Percentiles rank a stretch among this genome's conserved stretches.
Conservation (phyloP, 2,888 invertebrate species). For the Drosophila quinaria region DNA sequence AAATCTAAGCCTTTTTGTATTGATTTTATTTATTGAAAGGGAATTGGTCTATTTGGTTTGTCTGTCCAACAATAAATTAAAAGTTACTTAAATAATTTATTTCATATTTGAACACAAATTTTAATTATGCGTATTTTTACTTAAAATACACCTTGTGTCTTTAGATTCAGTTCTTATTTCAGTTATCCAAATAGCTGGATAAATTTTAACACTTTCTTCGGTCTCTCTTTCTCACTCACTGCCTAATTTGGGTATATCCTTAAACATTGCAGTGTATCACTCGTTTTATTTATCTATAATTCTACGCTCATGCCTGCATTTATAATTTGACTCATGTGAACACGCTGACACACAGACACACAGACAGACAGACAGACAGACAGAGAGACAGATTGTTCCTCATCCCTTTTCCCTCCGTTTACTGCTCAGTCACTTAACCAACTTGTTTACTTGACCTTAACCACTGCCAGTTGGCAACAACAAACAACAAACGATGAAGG, state of each 20-base stretch:
- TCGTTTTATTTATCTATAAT: slow-evolving; percentile 28
- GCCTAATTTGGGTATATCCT: background rate
- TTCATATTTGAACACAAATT: too few relatives aligned
- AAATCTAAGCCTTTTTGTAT: too few relatives aligned
- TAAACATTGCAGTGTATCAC: slow-evolving; percentile 24
- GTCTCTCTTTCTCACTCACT: background rate
- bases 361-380: background rate
- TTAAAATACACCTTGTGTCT: too few relatives aligned
- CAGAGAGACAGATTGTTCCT: background rate
- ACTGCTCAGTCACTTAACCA: slow-evolving; percentile 3
- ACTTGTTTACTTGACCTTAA: slow-evolving; percentile 70
- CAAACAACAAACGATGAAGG: slow-evolving; percentile 22
- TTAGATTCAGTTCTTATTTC: too few relatives aligned
- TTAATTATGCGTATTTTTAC: background rate
- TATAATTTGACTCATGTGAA: slow-evolving; percentile 45
- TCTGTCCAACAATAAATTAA: too few relatives aligned
- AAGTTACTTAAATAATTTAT: too few relatives aligned
- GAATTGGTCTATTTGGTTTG: too few relatives aligned
- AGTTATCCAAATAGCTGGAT: too few relatives aligned
- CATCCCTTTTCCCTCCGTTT: background rate
- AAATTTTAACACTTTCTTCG: too few relatives aligned
- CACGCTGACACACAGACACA: slow-evolving; percentile 40
- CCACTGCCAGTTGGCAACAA: slow-evolving; percentile 52
- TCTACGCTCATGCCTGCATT: slow-evolving; percentile 30
- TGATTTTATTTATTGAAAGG: too few relatives aligned